A percentile compares a stretch with the other conserved stretches of the same genome.
Evolutionary conservation across 2,797 vertebrate genomes (phyloP).

Genomic region (Phrynocephalus guinanensis): DNA sequence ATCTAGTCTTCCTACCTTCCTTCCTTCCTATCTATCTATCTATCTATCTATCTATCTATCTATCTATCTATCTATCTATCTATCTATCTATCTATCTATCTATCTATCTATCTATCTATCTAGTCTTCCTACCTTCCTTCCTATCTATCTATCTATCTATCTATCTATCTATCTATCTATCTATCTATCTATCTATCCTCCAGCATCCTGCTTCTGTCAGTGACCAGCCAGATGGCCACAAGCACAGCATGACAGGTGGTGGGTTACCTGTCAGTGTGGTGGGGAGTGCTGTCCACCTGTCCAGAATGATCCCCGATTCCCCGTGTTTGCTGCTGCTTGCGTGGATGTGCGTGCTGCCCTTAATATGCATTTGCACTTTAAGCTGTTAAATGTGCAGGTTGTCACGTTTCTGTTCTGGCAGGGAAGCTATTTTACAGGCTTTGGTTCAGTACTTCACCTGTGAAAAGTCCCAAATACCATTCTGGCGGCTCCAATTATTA

Average conservation of each 20-base stretch:
- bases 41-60: not conserved
- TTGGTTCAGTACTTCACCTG: not conserved
- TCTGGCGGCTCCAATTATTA: not conserved
- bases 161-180: not conserved
- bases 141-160: too few species aligned
- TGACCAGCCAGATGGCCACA: not conserved
- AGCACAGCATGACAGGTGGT: too few species aligned
- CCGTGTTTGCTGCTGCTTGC: not conserved
- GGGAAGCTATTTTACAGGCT: not conserved
- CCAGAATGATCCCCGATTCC: not conserved
- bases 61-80: not conserved
- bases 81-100: too few species aligned
- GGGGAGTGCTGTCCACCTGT: too few species aligned
- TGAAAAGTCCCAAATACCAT: not conserved
- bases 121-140: too few species aligned
- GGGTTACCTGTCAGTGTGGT: not conserved
- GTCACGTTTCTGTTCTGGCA: not conserved
- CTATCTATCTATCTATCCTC: not conserved
- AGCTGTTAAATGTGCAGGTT: not conserved
- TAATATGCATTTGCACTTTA: not conserved
- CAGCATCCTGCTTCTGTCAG: not conserved
- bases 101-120: not conserved
- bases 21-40: too few species aligned
- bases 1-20: too few species aligned
- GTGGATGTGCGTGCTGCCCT: not conserved